A percentile compares a stretch with the other conserved stretches of the same genome.
Evolutionary conservation across 2,113 vertebrate species (phyloP).

Genomic region (Probosciger aterrimus): DNA sequence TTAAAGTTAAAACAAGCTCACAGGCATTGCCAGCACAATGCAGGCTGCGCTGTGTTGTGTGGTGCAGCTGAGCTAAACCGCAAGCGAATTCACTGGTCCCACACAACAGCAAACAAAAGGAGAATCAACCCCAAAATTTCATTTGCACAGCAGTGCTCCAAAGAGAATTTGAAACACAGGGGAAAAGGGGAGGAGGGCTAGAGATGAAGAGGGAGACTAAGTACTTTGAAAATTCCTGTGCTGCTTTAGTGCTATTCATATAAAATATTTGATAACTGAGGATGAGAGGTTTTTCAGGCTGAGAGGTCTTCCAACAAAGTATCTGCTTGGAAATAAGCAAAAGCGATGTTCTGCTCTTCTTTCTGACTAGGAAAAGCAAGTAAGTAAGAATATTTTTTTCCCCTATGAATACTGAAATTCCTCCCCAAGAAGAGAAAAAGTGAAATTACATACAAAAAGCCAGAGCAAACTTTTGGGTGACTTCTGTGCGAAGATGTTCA

Average conservation of each 20-base stretch:
- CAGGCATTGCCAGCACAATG: neutral
- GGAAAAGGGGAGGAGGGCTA: neutral
- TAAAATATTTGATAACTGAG: neutral
- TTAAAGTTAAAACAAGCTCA: neutral
- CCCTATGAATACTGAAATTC: neutral
- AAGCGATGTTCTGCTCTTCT: neutral
- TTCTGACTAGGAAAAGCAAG: neutral
- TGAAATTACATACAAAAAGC: neutral
- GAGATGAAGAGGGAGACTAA: neutral
- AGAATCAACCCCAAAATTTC: neutral
- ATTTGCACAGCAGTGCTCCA: neutral
- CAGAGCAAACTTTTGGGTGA: neutral
- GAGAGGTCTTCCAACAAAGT: neutral
- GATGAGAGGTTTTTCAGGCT: neutral
- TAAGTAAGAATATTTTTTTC: neutral
- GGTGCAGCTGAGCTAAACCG: neutral
- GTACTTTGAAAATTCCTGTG: neutral
- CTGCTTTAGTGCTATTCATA: neutral
- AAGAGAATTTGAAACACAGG: neutral
- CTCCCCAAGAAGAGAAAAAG: neutral
- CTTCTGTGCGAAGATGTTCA: neutral
- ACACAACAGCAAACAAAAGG: neutral
- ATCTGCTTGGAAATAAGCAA: neutral
- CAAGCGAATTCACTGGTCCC: neutral
- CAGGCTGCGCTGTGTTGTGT: neutral